Conservation (phyloP, 2,888 invertebrate genomes). For the Hypselothyrea guttata region DNA sequence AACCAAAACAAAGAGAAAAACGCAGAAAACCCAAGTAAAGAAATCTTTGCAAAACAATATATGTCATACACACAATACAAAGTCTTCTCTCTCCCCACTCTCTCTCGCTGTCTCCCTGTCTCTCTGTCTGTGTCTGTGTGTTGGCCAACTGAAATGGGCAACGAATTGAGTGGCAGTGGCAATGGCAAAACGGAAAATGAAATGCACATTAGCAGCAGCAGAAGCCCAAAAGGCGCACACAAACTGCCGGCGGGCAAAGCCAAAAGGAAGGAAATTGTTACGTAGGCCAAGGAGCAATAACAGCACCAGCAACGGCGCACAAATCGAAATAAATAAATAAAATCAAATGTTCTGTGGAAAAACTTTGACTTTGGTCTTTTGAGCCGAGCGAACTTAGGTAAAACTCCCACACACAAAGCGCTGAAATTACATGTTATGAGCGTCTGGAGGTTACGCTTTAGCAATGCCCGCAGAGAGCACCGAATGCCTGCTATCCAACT, state of each 20-base stretch:
- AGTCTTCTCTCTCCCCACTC: background rate
- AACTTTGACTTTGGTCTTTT: slow-evolving; percentile 49
- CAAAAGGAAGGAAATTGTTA: slow-evolving; percentile 64
- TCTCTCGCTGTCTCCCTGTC: background rate
- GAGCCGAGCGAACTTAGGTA: slow-evolving; percentile 45
- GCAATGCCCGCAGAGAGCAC: slow-evolving; percentile 18
- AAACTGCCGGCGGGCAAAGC: slow-evolving; percentile 26
- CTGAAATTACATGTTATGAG: slow-evolving; percentile 75
- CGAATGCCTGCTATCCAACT: too few relatives aligned
- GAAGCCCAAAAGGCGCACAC: slow-evolving; percentile 23
- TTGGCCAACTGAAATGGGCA: slow-evolving; percentile 55
- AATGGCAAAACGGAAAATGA: slow-evolving; percentile 71
- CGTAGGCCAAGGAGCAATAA: slow-evolving; percentile 48
- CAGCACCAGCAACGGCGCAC: slow-evolving; percentile 36
- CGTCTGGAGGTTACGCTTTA: slow-evolving; percentile 66
- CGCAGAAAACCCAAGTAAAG: slow-evolving; percentile 18
- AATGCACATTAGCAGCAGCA: slow-evolving; percentile 70
- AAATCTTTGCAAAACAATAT: slow-evolving; percentile 69
- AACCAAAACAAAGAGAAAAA: slow-evolving; percentile 16
- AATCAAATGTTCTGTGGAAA: slow-evolving; percentile 69
- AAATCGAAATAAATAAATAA: slow-evolving; percentile 76
- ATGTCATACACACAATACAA: slow-evolving; percentile 42
- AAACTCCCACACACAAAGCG: slow-evolving; percentile 35
- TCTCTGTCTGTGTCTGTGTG: slow-evolving; percentile 5
- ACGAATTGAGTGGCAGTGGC: slow-evolving; percentile 66